Evolutionary conservation across 2,888 invertebrate species (phyloP).

Genomic region (Neuroscelio doddi): DNA sequence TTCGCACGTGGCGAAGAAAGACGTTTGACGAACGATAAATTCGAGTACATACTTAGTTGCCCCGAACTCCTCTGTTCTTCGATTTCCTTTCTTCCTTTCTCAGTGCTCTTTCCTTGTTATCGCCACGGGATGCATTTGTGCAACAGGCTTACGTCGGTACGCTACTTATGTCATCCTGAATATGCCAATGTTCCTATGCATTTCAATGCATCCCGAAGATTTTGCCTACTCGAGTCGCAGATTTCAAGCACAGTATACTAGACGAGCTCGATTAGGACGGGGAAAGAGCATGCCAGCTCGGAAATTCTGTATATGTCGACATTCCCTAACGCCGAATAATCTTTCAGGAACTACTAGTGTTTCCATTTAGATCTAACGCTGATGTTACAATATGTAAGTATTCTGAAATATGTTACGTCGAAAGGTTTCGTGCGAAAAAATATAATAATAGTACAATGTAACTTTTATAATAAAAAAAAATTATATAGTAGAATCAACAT

Average conservation of each 20-base stretch:
- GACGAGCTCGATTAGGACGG: slow-evolving; percentile 36
- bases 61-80: no score
- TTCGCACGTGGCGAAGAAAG: no score
- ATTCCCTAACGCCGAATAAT: slow-evolving; percentile 33
- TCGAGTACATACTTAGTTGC: neutral
- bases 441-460: no score
- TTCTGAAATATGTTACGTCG: no score
- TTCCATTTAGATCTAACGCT: slow-evolving; percentile 41
- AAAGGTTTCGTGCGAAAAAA: no score
- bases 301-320: slow-evolving; percentile 21
- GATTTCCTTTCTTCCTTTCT: slow-evolving; percentile 17
- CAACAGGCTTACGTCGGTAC: slow-evolving; percentile 64
- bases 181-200: slow-evolving; percentile 59
- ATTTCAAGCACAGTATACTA: slow-evolving; percentile 26
- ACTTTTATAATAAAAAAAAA: no score
- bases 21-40: slow-evolving; percentile 5
- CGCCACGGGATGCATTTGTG: slow-evolving; percentile 60
- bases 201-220: slow-evolving; percentile 60
- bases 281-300: slow-evolving; percentile 28
- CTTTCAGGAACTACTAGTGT: slow-evolving; percentile 32
- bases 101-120: slow-evolving; percentile 28
- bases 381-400: no score
- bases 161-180: slow-evolving; percentile 64
- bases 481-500: no score
- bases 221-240: slow-evolving; percentile 47